These are phyloP conservation scores for Reticulitermes speratus DNA, from an alignment of 1,140 invertebrate species.

Conservation along the genomic window DNA sequence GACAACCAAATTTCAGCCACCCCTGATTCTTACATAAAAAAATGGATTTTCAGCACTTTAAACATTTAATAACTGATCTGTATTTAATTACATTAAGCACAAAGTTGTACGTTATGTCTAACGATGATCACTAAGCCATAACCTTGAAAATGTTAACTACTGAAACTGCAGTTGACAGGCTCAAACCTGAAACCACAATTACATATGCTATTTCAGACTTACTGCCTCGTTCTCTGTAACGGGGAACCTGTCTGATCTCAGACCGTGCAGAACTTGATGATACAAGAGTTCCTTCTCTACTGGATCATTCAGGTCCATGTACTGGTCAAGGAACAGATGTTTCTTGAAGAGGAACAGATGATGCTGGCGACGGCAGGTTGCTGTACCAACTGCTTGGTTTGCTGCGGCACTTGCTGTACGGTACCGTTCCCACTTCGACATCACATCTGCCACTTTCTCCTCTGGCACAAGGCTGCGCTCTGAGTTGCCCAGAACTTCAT, in stretches of 20 bases:
- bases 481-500: constrained; percentile 76
- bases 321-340: constrained; percentile 86
- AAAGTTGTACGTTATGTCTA: too few relatives aligned
- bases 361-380: constrained; percentile 47
- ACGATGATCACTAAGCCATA: not conserved
- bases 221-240: constrained; percentile 91
- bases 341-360: constrained; percentile 86
- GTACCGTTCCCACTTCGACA: constrained; percentile 93
- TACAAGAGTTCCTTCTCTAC: constrained; percentile 96
- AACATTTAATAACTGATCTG: too few relatives aligned
- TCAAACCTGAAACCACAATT: too few relatives aligned
- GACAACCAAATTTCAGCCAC: too few relatives aligned
- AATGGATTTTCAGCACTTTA: too few relatives aligned
- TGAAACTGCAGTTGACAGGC: too few relatives aligned
- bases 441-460: constrained; percentile 90
- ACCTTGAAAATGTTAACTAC: too few relatives aligned
- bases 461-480: constrained; percentile 79
- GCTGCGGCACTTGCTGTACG: constrained; percentile 56
- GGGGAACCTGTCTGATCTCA: constrained; percentile 86
- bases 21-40: too few relatives aligned
- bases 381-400: not conserved
- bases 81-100: too few relatives aligned
- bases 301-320: constrained; percentile 78
- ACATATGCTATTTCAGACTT: constrained; percentile 43
- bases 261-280: constrained; percentile 88